Evolutionary conservation across 2,797 vertebrate genomes (phyloP).

Genomic region (Ptychobarbus kaznakovi): DNA sequence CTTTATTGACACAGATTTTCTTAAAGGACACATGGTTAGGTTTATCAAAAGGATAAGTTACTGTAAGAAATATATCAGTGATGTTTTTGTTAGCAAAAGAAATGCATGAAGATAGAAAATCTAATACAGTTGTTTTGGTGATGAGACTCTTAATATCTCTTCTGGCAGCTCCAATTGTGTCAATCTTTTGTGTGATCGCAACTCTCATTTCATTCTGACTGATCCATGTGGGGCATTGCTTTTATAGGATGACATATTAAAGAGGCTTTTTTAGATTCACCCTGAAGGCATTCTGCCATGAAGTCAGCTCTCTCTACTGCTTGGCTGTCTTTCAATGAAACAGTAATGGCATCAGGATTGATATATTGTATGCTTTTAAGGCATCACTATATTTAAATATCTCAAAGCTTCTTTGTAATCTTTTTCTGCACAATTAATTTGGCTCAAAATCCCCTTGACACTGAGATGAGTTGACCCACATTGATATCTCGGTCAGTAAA

Average conservation of each 20-base stretch:
- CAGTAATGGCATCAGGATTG: neutral
- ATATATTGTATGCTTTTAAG: conserved; percentile 5
- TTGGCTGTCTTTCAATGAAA: conserved; percentile 1
- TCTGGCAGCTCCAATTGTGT: conserved; percentile 48
- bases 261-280: conserved; percentile 65
- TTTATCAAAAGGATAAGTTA: neutral
- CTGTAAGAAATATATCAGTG: neutral
- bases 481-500: neutral
- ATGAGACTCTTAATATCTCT: neutral
- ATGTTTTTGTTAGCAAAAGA: conserved; percentile 10
- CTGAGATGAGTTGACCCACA: neutral
- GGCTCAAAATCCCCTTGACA: neutral
- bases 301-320: conserved; percentile 14
- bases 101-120: neutral
- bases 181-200: conserved; percentile 33
- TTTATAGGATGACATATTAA: conserved; percentile 67
- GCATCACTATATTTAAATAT: neutral
- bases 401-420: neutral
- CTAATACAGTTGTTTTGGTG: neutral
- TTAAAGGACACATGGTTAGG: neutral
- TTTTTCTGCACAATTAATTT: neutral
- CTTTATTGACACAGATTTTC: neutral
- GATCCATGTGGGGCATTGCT: conserved; percentile 73
- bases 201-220: conserved; percentile 60
- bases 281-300: conserved; percentile 55